Conservation (phyloP, 1,140 invertebrate species). For the Magallana ariakensis region DNA sequence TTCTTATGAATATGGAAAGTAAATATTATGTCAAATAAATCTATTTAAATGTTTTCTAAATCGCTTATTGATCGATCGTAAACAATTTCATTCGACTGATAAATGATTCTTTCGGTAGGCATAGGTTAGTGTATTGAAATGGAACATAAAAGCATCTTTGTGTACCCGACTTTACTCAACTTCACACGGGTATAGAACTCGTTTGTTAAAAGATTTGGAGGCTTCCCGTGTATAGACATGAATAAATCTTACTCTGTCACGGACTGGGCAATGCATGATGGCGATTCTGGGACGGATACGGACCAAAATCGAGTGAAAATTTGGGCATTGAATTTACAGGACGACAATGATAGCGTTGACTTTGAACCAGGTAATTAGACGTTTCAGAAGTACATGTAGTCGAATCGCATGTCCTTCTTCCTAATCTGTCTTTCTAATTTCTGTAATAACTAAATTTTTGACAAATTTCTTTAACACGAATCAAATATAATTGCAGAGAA, state of each 20-base stretch:
- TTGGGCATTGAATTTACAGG: not conserved
- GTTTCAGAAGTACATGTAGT: too few relatives aligned
- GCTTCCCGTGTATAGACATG: not conserved
- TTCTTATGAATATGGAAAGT: not conserved
- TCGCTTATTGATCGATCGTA: slow-evolving; percentile 7
- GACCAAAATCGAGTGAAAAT: not conserved
- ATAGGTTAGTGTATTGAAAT: not conserved
- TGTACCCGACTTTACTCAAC: not conserved
- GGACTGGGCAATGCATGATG: slow-evolving; percentile 19
- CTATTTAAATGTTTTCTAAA: slow-evolving; percentile 32
- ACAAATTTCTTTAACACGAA: too few relatives aligned
- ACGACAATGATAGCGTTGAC: not conserved
- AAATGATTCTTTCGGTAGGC: not conserved
- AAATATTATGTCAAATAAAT: slow-evolving; percentile 21
- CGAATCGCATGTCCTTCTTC: too few relatives aligned
- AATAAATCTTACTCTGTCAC: slow-evolving; percentile 11
- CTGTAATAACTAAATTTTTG: too few relatives aligned
- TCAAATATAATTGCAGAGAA: too few relatives aligned
- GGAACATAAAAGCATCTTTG: slow-evolving; percentile 29
- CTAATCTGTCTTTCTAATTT: too few relatives aligned
- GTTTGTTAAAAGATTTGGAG: too few relatives aligned
- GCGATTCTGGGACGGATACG: not conserved
- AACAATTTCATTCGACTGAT: slow-evolving; percentile 9
- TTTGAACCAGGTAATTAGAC: not conserved
- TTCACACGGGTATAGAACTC: not conserved